Percentiles rank a stretch among this genome's conserved stretches.
phyloP scores from a whole-genome alignment of 2,888 invertebrate species.

The Bugula neritina region DNA sequence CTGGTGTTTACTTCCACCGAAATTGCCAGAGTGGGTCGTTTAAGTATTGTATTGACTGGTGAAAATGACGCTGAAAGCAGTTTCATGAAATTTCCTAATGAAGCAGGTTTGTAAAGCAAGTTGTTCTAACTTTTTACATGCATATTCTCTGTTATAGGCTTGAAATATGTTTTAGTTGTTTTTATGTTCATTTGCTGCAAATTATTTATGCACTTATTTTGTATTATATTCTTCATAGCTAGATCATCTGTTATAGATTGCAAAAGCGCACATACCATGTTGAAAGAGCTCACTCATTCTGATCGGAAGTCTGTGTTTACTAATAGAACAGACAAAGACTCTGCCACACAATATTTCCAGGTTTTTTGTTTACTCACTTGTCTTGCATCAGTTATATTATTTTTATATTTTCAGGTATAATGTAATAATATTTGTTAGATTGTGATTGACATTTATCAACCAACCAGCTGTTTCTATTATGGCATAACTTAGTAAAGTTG shows the following conservation, averaged over 20 bases:
- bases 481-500: too few species aligned
- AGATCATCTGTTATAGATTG: constrained; percentile 17
- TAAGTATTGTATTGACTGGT: not conserved
- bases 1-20: constrained; percentile 6
- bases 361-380: too few species aligned
- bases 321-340: constrained; percentile 92
- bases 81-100: constrained; percentile 40
- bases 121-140: too few species aligned
- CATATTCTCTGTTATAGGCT: too few species aligned
- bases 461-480: too few species aligned
- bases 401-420: too few species aligned
- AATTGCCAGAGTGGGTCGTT: not conserved
- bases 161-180: too few species aligned
- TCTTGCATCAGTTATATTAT: too few species aligned
- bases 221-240: too few species aligned
- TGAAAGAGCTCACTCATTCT: constrained; percentile 61
- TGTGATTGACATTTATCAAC: too few species aligned
- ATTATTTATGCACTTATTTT: not conserved
- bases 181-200: not conserved
- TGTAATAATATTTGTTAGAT: too few species aligned
- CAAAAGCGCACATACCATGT: constrained; percentile 34
- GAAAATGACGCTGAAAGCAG: constrained; percentile 37
- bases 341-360: constrained; percentile 95
- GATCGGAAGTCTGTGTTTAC: constrained; percentile 71
- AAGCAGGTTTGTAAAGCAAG: constrained; percentile 42